Evolutionary conservation across 2,888 invertebrate species (phyloP).

Genomic region (Balanococcus diminutus): DNA sequence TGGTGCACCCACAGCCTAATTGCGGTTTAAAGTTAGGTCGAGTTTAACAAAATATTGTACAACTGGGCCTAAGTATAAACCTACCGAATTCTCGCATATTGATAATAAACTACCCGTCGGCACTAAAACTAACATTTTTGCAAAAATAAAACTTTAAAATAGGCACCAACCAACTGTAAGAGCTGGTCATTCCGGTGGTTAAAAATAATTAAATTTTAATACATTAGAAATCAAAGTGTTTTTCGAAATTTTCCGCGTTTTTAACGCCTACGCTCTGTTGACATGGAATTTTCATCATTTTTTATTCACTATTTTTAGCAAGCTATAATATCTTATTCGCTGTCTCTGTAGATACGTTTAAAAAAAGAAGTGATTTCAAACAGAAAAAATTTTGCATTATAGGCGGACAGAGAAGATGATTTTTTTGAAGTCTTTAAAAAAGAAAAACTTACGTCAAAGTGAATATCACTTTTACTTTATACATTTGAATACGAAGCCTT

Average conservation of each 20-base stretch:
- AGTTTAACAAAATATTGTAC: no score
- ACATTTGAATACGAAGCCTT: slow-evolving; percentile 7
- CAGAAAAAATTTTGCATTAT: neutral
- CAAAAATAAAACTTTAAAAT: neutral
- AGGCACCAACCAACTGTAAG: no score
- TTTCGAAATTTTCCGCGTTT: neutral
- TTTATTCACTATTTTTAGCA: neutral
- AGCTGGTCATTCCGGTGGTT: neutral
- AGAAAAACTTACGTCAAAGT: slow-evolving; percentile 2
- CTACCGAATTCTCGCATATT: no score
- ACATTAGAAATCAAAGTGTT: neutral
- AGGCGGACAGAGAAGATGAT: neutral
- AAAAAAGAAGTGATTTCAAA: neutral
- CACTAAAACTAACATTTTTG: no score
- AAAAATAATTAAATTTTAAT: neutral
- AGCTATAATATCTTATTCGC: neutral
- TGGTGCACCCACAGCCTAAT: no score
- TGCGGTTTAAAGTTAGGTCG: no score
- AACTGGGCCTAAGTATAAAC: no score
- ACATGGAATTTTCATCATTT: neutral
- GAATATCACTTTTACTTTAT: slow-evolving; percentile 22
- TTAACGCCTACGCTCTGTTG: neutral
- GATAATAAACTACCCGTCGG: no score
- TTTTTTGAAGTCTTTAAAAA: neutral
- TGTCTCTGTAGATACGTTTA: no score